Conservation (phyloP, 2,797 vertebrate species). For the Pantherophis alleghaniensis region DNA sequence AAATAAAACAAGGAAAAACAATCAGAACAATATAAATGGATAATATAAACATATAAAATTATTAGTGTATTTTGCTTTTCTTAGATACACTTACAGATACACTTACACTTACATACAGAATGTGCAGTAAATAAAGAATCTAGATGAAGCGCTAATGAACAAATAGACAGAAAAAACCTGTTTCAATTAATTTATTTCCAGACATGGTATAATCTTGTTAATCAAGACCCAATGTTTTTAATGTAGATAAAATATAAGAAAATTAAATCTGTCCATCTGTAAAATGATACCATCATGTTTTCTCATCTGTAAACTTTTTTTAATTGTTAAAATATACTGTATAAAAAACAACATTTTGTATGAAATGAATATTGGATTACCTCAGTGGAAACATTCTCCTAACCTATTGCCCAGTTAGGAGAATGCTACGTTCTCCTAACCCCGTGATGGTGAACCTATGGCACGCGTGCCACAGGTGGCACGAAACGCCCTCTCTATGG, state of each 20-base stretch:
- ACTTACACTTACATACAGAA: background rate
- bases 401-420: background rate
- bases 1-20: accelerated
- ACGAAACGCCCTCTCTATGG: too few relatives aligned
- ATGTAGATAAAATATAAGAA: conserved; percentile 53
- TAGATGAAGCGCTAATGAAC: background rate
- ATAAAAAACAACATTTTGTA: background rate
- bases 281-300: conserved; percentile 26
- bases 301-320: background rate
- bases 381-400: background rate
- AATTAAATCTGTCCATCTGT: conserved; percentile 47
- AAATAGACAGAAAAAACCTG: background rate
- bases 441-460: too few relatives aligned
- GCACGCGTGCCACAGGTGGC: too few relatives aligned
- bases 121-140: conserved; percentile 36
- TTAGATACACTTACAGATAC: conserved; percentile 37
- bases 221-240: conserved; percentile 44
- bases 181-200: conserved; percentile 54
- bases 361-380: background rate
- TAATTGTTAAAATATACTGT: background rate
- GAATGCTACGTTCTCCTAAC: background rate
- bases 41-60: conserved; percentile 13
- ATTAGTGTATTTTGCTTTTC: conserved; percentile 31
- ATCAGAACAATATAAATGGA: background rate
- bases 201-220: conserved; percentile 50